A percentile compares a stretch with the other conserved stretches of the same genome.
Evolutionary conservation across 2,888 invertebrate species (phyloP).

Genomic region (Clunio marinus): DNA sequence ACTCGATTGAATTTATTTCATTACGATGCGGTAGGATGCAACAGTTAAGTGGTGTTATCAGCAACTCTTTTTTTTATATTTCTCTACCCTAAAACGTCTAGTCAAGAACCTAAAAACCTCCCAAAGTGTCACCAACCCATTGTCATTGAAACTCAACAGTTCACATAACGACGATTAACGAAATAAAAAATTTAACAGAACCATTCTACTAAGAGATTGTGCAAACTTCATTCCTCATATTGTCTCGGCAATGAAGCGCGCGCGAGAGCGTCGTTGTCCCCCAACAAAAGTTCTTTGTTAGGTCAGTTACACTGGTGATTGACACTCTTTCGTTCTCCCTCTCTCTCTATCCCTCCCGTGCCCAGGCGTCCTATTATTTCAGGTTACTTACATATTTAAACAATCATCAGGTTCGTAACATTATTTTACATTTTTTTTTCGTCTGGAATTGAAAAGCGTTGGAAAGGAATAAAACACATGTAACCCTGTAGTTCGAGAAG

Average conservation of each 20-base stretch:
- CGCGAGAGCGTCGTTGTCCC: background rate
- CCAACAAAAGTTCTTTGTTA: constrained; percentile 5
- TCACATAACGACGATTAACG: background rate
- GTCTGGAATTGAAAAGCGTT: background rate
- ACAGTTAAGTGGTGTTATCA: background rate
- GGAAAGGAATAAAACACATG: background rate
- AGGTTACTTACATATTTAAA: background rate
- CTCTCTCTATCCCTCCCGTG: background rate
- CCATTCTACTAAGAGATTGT: constrained; percentile 6
- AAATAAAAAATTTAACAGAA: background rate
- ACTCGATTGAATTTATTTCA: background rate
- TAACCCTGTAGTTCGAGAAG: background rate
- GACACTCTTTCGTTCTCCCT: constrained; percentile 22
- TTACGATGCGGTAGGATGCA: background rate
- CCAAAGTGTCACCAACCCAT: constrained; percentile 4
- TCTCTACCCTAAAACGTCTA: background rate
- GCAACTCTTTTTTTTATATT: background rate
- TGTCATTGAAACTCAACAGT: background rate
- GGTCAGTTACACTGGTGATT: constrained; percentile 32
- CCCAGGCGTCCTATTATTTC: background rate
- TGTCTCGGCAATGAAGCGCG: constrained; percentile 3
- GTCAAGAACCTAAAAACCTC: background rate
- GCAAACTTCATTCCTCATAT: constrained; percentile 15
- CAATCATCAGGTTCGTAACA: background rate
- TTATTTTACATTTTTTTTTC: background rate